Percentiles rank a stretch among this genome's conserved stretches.
Evolutionary conservation across 2,113 vertebrate species (phyloP).

Genomic region (Myrmecobius fasciatus): DNA sequence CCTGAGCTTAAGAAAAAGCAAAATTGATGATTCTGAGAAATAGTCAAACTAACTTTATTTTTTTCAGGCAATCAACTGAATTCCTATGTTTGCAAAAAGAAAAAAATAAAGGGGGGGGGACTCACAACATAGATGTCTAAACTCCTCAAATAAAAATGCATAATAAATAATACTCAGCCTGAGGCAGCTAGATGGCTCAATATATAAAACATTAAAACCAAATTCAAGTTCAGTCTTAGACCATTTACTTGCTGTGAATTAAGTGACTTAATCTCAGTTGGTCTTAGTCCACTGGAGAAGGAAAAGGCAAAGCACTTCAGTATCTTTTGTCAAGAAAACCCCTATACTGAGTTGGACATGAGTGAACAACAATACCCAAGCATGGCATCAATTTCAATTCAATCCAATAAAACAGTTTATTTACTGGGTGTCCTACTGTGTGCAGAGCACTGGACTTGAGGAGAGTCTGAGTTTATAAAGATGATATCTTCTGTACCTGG

Average conservation of each 20-base stretch:
- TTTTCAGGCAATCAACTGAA: not conserved
- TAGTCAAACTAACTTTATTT: not conserved
- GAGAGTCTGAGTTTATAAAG: not conserved
- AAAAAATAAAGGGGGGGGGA: not conserved
- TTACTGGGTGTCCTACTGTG: not conserved
- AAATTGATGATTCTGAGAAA: not conserved
- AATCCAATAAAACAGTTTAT: not conserved
- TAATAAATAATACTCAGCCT: not conserved
- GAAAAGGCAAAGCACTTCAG: not conserved
- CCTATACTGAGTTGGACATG: not conserved
- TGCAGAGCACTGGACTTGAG: not conserved
- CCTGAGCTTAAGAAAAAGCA: conserved; percentile 21
- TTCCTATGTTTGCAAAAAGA: not conserved
- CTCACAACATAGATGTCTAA: not conserved
- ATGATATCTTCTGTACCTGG: not conserved
- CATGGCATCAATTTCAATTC: not conserved
- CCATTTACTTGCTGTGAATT: not conserved
- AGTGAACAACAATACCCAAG: not conserved
- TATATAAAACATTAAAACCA: not conserved
- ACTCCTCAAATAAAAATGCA: not conserved
- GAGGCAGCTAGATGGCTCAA: not conserved
- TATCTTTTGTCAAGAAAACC: not conserved
- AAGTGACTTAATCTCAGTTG: not conserved
- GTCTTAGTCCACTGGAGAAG: not conserved
- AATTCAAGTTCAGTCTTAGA: not conserved